Evolutionary conservation across 2,888 invertebrate species (phyloP).

Genomic region (Folsomia manolachei): DNA sequence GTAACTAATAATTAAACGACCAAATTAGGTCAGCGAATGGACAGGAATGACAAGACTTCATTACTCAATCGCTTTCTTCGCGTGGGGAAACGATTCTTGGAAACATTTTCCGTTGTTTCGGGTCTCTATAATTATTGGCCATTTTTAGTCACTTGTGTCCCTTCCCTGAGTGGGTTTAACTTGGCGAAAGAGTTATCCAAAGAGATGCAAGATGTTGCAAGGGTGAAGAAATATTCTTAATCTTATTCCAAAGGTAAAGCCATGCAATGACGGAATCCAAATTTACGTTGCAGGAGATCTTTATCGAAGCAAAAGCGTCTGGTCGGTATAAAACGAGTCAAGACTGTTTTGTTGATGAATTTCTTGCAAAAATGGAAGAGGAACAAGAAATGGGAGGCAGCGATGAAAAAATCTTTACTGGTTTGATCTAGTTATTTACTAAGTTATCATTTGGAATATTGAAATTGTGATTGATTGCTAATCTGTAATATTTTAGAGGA

Average conservation of each 20-base stretch:
- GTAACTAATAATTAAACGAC: background rate
- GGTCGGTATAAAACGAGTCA: background rate
- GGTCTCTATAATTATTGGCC: background rate
- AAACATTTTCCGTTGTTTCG: background rate
- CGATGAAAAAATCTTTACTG: background rate
- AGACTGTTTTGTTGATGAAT: constrained; percentile 15
- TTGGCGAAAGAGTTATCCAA: background rate
- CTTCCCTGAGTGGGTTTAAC: background rate
- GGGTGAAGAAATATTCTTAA: background rate
- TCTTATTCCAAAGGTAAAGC: background rate
- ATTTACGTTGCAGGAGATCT: background rate
- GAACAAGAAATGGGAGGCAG: background rate
- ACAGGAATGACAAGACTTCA: background rate
- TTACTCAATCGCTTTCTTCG: background rate
- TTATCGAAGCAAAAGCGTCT: background rate
- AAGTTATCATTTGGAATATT: background rate
- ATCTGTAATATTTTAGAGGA: background rate
- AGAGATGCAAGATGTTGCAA: background rate
- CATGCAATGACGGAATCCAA: background rate
- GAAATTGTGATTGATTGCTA: background rate
- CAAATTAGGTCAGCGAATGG: background rate
- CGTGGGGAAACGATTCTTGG: background rate
- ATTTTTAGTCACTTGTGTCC: background rate
- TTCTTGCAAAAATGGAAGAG: constrained; percentile 16
- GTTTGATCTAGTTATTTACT: background rate